Evolutionary conservation across 1,140 invertebrate species (phyloP), one percentile per base, ranked within the genome.

Genomic region (Lethocerus indicus): DNA sequence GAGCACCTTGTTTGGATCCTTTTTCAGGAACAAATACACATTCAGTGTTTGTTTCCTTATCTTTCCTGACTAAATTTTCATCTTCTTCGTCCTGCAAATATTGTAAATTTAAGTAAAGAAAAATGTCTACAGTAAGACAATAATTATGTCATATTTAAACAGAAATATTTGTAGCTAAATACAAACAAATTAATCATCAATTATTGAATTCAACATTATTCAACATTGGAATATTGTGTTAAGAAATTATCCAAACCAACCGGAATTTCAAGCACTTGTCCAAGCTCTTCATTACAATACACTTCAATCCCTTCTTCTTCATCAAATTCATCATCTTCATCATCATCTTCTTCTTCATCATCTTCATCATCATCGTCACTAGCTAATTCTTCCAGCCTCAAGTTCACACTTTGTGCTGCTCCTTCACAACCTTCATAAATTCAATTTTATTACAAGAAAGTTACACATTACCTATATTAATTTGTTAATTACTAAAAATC

Each of bases 21-120:
- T 81, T 80, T 57, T 84, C 82, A 1, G 81, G 83, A 56, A 83
- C 78, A 61, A 87, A 89, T 50, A 87, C 77, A 62, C 87, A 90
- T 59, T 94, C 90, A 0, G 91, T 95, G 63, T 96, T 96, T 0
- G 91, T 96, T 63, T 91, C 87, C 60, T 92, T 91, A 61, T 96
- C 89, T 49, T 79, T 79, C 2, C 76, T 82, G 14, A 63, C 61
- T 28, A 64, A 52, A 43, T 64, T 67, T 56, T 70, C 68, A 23
- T 69, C 68, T 51, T 70, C 69, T 14, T 50, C 42, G 14, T 54
- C 52, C n/a, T 55, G 35, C 21, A 39, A 23, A 3, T 28, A 51
- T 40, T 18, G 21, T 39, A 39, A 39, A 7, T 7, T 39, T 18
- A 7, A 39, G 6, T 39, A 7, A 39, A n/a, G n/a, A n/a, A n/a